Conservation (phyloP, 2,797 vertebrate species). For the Megalops cyprinoides region DNA sequence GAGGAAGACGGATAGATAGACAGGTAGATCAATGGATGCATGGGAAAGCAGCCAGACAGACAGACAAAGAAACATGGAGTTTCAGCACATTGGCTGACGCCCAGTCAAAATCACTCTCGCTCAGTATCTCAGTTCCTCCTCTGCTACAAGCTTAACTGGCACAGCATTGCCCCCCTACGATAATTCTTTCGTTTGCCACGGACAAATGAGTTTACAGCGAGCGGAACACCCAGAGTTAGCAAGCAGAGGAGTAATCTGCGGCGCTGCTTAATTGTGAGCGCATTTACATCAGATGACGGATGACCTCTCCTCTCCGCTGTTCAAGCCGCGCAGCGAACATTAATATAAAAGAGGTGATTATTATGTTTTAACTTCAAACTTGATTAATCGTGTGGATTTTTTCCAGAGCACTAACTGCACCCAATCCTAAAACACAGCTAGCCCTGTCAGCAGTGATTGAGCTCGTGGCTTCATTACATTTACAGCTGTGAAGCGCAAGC, state of each 20-base stretch:
- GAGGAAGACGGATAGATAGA: too few relatives aligned
- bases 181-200: not conserved
- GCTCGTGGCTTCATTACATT: slow-evolving; percentile 51
- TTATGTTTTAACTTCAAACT: slow-evolving; percentile 77
- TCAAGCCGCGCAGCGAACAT: slow-evolving; percentile 72
- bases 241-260: slow-evolving; percentile 57
- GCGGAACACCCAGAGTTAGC: slow-evolving; percentile 11
- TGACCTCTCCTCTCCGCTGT: slow-evolving; percentile 70
- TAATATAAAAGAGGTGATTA: slow-evolving; percentile 79
- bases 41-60: too few relatives aligned
- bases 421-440: slow-evolving; percentile 50
- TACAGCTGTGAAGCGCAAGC: slow-evolving; percentile 64
- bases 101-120: not conserved
- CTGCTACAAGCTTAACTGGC: not conserved
- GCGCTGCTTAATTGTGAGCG: slow-evolving; percentile 71
- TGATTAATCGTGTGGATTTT: slow-evolving; percentile 75
- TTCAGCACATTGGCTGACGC: not conserved
- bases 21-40: not conserved
- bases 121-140: not conserved
- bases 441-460: slow-evolving; percentile 59
- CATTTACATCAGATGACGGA: slow-evolving; percentile 70
- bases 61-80: not conserved
- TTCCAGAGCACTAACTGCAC: slow-evolving; percentile 56
- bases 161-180: not conserved
- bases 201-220: slow-evolving; percentile 12